Base-by-base conservation (phyloP, 2,797 vertebrate species). In the Echeneis naucrates region DNA sequence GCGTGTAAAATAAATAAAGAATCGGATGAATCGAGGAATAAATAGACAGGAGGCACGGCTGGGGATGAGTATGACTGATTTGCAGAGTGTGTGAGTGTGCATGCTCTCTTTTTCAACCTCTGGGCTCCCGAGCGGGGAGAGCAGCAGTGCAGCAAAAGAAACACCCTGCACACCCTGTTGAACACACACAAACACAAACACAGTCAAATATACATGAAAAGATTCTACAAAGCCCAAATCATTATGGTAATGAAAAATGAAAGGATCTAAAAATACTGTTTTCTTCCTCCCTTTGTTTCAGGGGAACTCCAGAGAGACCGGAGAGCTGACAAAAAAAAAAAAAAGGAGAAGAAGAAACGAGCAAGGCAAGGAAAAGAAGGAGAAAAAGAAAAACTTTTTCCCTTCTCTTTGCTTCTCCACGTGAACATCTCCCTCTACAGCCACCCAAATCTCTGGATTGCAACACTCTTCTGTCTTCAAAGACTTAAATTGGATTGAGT, bases 1-100 rank as follows among this genome's bases (percentile, higher is more conserved):
- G 78, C 57, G 67, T 91, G 92, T 92, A 87, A 92, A 91, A 92
- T 93, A 92, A 92, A 93, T 93, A 92, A 92, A 93, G 87, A 92
- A 91, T 85, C 58, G 71, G 78, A 88, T 88, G 88, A 93, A 88
- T 92, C 87, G 77, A 89, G 90, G 92, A 92, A 92, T 91, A 91
- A 92, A 93, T 88, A 91, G 89, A 91, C 87, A 84, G 87, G 84
- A 89, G 85, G 81, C 76, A 73, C 77, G 75, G 82, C 81, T 89
- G 85, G 89, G 87, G 86, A 90, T 80, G 87, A 81, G 89, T 88
- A 68, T 80, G 85, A 88, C 86, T 91, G 90, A 88, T 82, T 87
- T 81, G 78, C 52, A 67, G 71, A 1, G 56, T 63, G 74, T 75
- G 76, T 21, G 66, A 62, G 68, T 27, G 77, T 47, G 75, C 1